These are phyloP conservation scores for Arothron firmamentum DNA, from an alignment of 2,113 vertebrate genomes.

Conservation along the genomic window DNA sequence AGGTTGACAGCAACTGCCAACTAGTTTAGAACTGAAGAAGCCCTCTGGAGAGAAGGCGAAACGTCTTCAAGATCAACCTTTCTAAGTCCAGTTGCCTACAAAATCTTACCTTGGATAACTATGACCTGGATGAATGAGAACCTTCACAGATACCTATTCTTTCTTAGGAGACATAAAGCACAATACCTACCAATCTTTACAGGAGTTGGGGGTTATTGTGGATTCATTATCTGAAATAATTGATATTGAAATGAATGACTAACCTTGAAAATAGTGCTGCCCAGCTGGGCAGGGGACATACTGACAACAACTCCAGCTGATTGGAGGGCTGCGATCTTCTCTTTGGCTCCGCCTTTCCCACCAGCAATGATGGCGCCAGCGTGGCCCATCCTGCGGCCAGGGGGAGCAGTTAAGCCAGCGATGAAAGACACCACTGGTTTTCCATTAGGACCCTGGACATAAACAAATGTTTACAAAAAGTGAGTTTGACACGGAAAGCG, in stretches of 20 bases:
- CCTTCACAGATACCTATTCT: no score
- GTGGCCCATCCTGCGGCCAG: conserved; percentile 94
- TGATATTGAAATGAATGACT: conserved; percentile 26
- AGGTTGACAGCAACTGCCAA: no score
- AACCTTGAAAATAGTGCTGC: conserved; percentile 96
- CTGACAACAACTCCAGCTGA: conserved; percentile 90
- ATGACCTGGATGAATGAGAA: no score
- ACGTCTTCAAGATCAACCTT: no score
- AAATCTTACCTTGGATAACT: no score
- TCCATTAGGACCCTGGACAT: conserved; percentile 81
- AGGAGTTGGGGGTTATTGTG: neutral
- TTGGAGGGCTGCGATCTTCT: conserved; percentile 96
- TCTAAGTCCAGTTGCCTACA: no score
- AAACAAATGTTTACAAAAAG: conserved; percentile 6
- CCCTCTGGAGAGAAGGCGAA: no score
- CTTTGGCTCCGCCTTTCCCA: conserved; percentile 95
- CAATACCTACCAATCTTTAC: no score
- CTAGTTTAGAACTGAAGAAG: no score
- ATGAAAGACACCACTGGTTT: conserved; percentile 99
- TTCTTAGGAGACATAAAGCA: no score
- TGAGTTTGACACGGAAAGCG: conserved; percentile 1
- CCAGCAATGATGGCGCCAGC: conserved; percentile 97
- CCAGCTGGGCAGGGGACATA: conserved; percentile 97
- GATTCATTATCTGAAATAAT: no score
- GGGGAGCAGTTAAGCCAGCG: conserved; percentile 93